phyloP scores from a whole-genome alignment of 2,888 invertebrate species.

The Leptogaster cylindrica region DNA sequence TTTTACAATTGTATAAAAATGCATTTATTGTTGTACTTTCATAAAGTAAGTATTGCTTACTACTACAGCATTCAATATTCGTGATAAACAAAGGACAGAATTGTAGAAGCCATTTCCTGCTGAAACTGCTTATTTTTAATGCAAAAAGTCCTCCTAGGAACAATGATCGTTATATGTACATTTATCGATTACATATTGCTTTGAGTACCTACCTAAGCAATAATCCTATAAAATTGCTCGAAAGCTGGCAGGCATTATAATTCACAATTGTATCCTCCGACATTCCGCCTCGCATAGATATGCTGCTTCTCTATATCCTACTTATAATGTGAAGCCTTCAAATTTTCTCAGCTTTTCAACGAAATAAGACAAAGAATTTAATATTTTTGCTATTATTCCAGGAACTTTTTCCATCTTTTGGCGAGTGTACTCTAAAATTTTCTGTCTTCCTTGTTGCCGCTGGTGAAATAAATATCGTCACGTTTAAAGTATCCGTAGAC shows the following conservation, averaged over 20 bases:
- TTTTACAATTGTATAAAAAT: too few species aligned
- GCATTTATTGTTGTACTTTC: too few species aligned
- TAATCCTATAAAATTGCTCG: slow-evolving; percentile 2
- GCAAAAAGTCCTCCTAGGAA: too few species aligned
- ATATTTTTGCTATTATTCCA: slow-evolving; percentile 30
- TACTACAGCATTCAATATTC: too few species aligned
- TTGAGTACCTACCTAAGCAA: too few species aligned
- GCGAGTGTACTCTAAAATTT: slow-evolving; percentile 1
- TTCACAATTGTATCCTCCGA: neutral
- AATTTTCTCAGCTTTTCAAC: neutral
- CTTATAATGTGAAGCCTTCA: slow-evolving; percentile 9
- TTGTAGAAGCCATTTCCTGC: too few species aligned
- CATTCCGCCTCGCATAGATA: neutral
- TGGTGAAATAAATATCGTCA: slow-evolving; percentile 28
- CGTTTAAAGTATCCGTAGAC: slow-evolving; percentile 21
- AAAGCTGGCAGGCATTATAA: slow-evolving; percentile 3
- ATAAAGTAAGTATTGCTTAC: too few species aligned
- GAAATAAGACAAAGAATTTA: slow-evolving; percentile 25
- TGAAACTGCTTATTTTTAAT: too few species aligned
- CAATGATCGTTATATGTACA: too few species aligned
- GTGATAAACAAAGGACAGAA: too few species aligned
- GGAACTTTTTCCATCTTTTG: neutral
- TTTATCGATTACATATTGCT: too few species aligned
- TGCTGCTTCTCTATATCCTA: neutral
- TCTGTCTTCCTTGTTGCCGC: slow-evolving; percentile 16